phyloP scores from a whole-genome alignment of 2,113 vertebrate species.

The Siphamia tubifer region DNA sequence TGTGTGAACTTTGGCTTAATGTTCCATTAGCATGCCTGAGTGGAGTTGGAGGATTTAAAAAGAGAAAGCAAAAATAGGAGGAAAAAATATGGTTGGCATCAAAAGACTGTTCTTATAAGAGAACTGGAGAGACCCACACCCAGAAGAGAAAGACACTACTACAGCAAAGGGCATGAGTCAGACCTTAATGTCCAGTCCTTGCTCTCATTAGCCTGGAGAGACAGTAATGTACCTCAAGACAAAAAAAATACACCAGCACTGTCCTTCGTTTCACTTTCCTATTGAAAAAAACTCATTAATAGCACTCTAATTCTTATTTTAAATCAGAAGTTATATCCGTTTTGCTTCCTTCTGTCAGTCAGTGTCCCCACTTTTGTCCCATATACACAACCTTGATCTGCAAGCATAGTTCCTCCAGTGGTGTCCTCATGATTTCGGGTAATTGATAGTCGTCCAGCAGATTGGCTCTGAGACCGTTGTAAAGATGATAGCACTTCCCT shows the following conservation, averaged over 20 bases:
- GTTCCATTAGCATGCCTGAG: constrained; percentile 63
- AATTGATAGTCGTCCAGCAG: constrained; percentile 94
- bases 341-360: not conserved
- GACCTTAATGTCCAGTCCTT: not conserved
- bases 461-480: constrained; percentile 91
- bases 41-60: constrained; percentile 33
- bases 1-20: constrained; percentile 52
- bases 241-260: not conserved
- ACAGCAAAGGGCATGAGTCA: constrained; percentile 32
- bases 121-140: not conserved
- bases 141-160: not conserved
- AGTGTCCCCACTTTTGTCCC: not conserved
- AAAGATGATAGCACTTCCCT: constrained; percentile 96
- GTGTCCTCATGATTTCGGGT: constrained; percentile 95
- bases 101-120: not conserved
- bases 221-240: constrained; percentile 2
- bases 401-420: constrained; percentile 95
- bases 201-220: constrained; percentile 32
- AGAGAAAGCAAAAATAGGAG: not conserved
- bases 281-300: constrained; percentile 21
- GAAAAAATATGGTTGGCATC: not conserved
- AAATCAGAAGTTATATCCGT: not conserved
- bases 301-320: constrained; percentile 27
- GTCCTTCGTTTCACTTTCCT: not conserved
- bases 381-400: constrained; percentile 90